Base-by-base conservation (phyloP, 2,113 vertebrate genomes). In the Corydoras sp. region DNA sequence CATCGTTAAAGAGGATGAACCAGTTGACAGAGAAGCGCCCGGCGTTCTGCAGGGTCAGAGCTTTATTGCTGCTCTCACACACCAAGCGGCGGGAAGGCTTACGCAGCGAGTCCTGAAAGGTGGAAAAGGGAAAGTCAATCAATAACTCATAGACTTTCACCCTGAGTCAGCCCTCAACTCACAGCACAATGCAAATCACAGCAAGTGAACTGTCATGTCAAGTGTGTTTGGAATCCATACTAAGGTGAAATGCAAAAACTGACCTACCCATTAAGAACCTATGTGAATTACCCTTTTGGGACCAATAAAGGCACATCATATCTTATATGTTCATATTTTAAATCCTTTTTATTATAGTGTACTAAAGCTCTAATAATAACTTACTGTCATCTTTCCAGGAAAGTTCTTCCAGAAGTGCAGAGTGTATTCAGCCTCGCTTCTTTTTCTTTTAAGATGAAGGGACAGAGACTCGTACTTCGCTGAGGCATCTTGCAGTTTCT, bases 1-100 rank as follows among this genome's bases (percentile, higher is more conserved):
- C 92, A 55, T 99, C 97, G 0, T 95, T 98, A 78, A 99, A 99
- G 11, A 99, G 94, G 79, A 99, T 99, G 86, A 99, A 99, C 97
- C 97, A 99, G 79, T 99, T 97, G 63, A 99, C 94, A 5, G 97
- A 99, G 86, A 99, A 99, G 64, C 97, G 88, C 4, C 96, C 95
- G 0, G 97, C 92, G 9, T 98, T 96, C 86, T 97, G 96, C 59
- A 99, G 87, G 2, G 91, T 93, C 72, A 98, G 65, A 0, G 84
- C 91, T 53, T 97, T 93, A 85, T 98, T 98, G 84, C 96, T 97
- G 87, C 95, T 98, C 81, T 99, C 96, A 48, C 95, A 98, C 60
- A 98, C 89, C 43, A 99, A 83, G 5, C 96, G 91, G 15, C 97
- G 93, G 3, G 93, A 90, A 0, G 95, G 93, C 82, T 92, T 98